Evolutionary conservation across 2,113 vertebrate species (phyloP).

Genomic region (Neodon shergylaensis): DNA sequence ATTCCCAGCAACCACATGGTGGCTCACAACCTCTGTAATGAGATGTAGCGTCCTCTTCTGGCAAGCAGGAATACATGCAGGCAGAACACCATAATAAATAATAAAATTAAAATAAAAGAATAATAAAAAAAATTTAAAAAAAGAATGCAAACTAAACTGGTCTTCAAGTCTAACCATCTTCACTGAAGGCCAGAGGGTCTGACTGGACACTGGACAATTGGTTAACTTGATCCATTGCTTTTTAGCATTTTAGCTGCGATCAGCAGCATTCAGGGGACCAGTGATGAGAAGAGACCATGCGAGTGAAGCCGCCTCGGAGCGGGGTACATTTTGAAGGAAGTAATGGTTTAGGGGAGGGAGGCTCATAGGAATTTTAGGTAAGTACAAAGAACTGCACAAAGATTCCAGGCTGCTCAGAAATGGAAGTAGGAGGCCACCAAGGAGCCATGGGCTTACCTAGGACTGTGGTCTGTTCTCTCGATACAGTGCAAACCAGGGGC

Average conservation of each 20-base stretch:
- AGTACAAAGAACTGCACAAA: background rate
- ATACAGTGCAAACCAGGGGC: fast-evolving
- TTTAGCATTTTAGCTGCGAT: background rate
- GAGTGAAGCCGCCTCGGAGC: background rate
- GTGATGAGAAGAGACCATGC: background rate
- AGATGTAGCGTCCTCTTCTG: too few species aligned
- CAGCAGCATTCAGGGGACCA: background rate
- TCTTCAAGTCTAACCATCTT: background rate
- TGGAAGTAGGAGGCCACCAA: background rate
- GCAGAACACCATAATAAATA: too few species aligned
- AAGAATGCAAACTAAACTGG: background rate
- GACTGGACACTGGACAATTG: background rate
- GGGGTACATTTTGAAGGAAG: background rate
- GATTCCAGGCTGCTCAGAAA: background rate
- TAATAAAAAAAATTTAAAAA: too few species aligned
- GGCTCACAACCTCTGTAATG: too few species aligned
- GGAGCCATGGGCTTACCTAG: background rate
- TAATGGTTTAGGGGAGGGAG: background rate
- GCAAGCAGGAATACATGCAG: too few species aligned
- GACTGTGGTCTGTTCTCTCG: background rate
- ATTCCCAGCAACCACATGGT: too few species aligned
- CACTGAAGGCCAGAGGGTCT: background rate
- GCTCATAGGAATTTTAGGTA: background rate
- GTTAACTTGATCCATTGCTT: background rate
- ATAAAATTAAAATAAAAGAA: too few species aligned